These are phyloP conservation scores for Cebus imitator DNA, from an alignment of 2,113 vertebrate species.

Conservation along the genomic window DNA sequence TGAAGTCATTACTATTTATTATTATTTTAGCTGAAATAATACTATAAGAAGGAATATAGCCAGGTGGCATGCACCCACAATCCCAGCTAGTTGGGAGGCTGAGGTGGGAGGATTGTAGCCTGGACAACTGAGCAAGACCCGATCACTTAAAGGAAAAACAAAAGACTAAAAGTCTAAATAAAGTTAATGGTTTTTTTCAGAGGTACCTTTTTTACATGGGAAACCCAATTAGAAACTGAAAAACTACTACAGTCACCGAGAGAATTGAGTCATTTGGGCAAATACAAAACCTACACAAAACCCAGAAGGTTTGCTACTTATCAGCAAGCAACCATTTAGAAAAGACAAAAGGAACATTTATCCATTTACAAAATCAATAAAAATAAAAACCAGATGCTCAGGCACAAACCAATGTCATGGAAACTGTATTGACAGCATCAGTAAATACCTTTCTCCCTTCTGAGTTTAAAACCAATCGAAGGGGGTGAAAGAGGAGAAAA, in stretches of 20 bases:
- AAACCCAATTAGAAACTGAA: background rate
- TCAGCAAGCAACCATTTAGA: background rate
- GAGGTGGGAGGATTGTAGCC: too few relatives aligned
- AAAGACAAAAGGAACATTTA: background rate
- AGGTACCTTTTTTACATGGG: background rate
- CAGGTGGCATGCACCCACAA: too few relatives aligned
- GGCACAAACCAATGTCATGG: background rate
- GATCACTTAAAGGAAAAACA: too few relatives aligned
- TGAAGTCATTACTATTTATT: background rate
- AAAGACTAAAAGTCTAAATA: background rate
- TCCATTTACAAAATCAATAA: slow-evolving; percentile 4
- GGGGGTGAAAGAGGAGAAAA: background rate
- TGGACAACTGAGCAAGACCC: too few relatives aligned
- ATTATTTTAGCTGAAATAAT: slow-evolving; percentile 22
- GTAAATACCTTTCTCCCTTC: background rate
- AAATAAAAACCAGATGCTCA: background rate
- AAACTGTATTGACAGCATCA: background rate
- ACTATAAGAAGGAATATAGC: background rate
- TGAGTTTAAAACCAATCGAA: background rate
- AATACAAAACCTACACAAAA: background rate
- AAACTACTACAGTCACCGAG: background rate
- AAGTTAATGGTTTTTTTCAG: background rate
- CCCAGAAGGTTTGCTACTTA: background rate
- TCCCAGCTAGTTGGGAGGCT: too few relatives aligned
- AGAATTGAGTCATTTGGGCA: slow-evolving; percentile 14